Conservation (phyloP, 2,888 invertebrate species). For the Bursaphelenchus okinawaensis region DNA sequence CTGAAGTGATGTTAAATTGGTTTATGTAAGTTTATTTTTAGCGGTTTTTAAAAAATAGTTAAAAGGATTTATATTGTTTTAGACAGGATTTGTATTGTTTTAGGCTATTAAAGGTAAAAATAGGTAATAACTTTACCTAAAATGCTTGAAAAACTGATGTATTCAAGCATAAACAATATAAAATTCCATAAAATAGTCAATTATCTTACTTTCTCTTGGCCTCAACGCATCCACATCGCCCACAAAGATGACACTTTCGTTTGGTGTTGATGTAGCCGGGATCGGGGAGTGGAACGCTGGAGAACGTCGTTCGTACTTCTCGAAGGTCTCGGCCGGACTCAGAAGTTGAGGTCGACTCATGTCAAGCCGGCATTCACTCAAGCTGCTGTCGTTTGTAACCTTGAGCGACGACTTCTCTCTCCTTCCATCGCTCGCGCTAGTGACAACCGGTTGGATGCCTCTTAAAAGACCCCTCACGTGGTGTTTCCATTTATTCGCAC, state of each 20-base stretch:
- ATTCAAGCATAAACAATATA: too few species aligned
- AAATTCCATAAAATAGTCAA: too few species aligned
- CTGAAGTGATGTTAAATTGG: too few species aligned
- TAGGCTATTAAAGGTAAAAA: too few species aligned
- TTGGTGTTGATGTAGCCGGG: neutral
- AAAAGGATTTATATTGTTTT: too few species aligned
- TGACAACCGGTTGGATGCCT: neutral
- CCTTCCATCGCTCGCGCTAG: neutral
- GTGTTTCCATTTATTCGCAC: neutral
- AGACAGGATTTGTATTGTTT: too few species aligned
- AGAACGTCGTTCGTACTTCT: slow-evolving; percentile 41
- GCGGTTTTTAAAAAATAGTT: too few species aligned
- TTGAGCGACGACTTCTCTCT: neutral
- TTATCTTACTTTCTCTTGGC: neutral
- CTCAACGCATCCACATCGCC: neutral
- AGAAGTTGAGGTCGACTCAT: slow-evolving; percentile 19
- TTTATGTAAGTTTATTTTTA: too few species aligned
- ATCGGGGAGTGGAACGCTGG: slow-evolving; percentile 18
- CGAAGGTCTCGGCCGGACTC: slow-evolving; percentile 41
- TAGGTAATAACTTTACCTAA: too few species aligned
- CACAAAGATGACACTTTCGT: neutral
- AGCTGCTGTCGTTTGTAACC: neutral
- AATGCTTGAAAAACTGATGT: too few species aligned
- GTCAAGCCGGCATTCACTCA: neutral
- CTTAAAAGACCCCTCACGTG: neutral